Base-by-base conservation (phyloP, 1,140 invertebrate genomes). In the Planococcus citri region DNA sequence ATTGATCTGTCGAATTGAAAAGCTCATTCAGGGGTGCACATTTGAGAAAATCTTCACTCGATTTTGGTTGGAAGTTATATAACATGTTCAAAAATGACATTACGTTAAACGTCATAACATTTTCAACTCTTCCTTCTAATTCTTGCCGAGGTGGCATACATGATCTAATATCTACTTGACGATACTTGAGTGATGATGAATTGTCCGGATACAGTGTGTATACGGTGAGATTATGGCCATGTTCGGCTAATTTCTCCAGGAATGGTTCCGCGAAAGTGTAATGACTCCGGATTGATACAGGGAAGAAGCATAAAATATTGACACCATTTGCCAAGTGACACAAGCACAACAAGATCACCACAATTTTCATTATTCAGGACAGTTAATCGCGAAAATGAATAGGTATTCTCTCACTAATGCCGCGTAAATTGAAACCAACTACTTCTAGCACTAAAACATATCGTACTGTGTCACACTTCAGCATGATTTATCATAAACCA, bases 101-200 rank as follows among this genome's bases (percentile, higher is more conserved):
- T 9, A 57, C 57, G n/a, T 60, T 17, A 20, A 24, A 60, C 67
- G 24, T 58, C 37, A 17, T 67, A 25, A 25, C 25, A 51, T 2
- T 51, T 33, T 33, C 29, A 3, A 6, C 12, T 12, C 3, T 33
- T 33, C 4, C 4, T 6, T 33, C 12, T 33, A 33, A 3, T 8
- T 6, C 33, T 8, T 37, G 6, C 6, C 6, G 14, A 17, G 17
- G 3, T 51, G 41, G 41, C n/a, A 51, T 14, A 20, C 41, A 51
- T 3, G 10, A 2, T 51, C 17, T 51, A 2, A 51, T 51, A 17
- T 51, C 17, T 2, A 51, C 2, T 51, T 51, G 82, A 8, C 73
- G 77, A 38, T 82, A 83, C 73, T 85, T 85, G 1, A 77, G 73
- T 1, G 79, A 71, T 0, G 79, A 76, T 38, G 76, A n/a, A 68